Percentiles rank a stretch among this genome's conserved stretches.
Conservation (phyloP, 1,140 invertebrate genomes). For the Delia radicum region DNA sequence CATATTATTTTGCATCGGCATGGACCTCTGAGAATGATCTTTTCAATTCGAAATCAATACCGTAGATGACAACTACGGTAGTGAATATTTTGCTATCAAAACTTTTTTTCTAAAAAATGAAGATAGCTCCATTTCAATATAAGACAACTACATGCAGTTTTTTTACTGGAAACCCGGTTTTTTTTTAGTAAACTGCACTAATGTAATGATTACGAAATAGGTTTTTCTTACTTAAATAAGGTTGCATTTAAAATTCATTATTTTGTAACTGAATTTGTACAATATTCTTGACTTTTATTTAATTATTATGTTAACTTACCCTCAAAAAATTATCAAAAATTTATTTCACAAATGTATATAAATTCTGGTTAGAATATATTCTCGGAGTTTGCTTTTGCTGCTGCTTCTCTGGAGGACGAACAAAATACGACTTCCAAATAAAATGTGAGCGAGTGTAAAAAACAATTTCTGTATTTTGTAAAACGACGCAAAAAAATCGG, state of each 20-base stretch:
- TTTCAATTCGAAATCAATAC: too few species aligned
- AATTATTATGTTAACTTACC: too few species aligned
- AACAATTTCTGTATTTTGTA: too few species aligned
- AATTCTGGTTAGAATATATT: background rate
- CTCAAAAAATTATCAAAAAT: background rate
- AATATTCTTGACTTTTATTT: background rate
- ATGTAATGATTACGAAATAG: background rate
- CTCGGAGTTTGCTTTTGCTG: background rate
- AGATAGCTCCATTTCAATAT: too few species aligned
- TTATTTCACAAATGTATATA: background rate
- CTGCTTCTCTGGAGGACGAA: slow-evolving; percentile 10
- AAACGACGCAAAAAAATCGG: too few species aligned
- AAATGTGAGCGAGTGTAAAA: background rate
- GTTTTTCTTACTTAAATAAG: background rate
- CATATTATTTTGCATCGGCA: too few species aligned
- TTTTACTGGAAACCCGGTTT: too few species aligned
- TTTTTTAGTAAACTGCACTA: background rate
- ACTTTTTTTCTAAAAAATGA: too few species aligned
- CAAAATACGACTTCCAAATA: slow-evolving; percentile 17
- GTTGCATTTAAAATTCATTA: background rate
- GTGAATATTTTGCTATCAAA: too few species aligned
- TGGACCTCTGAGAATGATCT: too few species aligned
- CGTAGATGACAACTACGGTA: too few species aligned
- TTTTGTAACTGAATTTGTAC: background rate
- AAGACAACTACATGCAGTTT: too few species aligned